Conservation (phyloP, 2,113 vertebrate genomes). For the Zapornia atra region DNA sequence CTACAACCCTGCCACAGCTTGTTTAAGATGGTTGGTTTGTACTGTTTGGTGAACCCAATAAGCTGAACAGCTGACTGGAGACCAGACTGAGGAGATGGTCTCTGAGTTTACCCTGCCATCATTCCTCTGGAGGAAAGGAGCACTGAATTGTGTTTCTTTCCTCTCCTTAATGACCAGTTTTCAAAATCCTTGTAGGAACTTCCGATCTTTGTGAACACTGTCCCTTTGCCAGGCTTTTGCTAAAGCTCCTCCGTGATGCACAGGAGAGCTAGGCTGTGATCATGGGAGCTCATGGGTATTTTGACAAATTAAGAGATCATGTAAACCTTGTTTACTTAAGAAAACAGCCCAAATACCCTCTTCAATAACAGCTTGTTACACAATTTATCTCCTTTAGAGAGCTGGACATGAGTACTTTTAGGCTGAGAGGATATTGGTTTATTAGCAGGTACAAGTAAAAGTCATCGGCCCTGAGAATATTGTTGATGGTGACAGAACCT, state of each 20-base stretch:
- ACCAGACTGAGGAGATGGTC: neutral
- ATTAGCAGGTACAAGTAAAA: conserved; percentile 84
- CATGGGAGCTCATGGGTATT: neutral
- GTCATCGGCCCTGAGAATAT: conserved; percentile 94
- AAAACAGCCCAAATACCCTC: neutral
- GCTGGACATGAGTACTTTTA: neutral
- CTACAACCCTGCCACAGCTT: neutral
- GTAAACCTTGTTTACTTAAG: neutral
- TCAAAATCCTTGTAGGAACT: neutral
- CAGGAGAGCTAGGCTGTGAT: neutral
- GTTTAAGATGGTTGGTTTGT: neutral
- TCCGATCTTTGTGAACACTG: neutral
- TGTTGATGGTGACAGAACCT: conserved; percentile 88
- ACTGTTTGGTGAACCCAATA: neutral
- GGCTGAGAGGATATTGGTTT: neutral
- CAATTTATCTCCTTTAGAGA: neutral
- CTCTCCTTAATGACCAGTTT: neutral
- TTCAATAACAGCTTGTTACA: neutral
- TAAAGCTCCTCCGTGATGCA: neutral
- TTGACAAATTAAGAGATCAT: neutral
- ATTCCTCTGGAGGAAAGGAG: neutral
- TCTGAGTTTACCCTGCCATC: neutral
- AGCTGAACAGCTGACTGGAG: neutral
- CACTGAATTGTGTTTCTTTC: neutral
- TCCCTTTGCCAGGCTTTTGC: neutral